Conservation (phyloP, 2,888 invertebrate genomes). For the Anthophora plumipes region DNA sequence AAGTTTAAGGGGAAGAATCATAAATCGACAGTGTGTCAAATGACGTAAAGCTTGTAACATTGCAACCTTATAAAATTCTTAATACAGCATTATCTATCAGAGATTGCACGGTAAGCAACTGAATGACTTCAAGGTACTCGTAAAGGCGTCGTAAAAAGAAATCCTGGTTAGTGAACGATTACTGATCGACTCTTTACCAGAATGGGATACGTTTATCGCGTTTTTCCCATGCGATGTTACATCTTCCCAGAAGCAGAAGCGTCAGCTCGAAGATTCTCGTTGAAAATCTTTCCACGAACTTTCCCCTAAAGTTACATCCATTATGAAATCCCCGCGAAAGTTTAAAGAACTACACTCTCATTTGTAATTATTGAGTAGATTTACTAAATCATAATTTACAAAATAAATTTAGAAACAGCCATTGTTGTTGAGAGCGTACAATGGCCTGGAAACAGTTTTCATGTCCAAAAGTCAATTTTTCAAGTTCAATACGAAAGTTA, state of each 20-base stretch:
- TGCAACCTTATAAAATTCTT: constrained; percentile 4
- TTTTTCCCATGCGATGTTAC: neutral
- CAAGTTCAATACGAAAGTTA: too few relatives aligned
- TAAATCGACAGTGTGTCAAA: neutral
- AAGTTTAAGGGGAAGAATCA: neutral
- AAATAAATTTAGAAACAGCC: too few relatives aligned
- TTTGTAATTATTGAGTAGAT: too few relatives aligned
- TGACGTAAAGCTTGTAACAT: neutral
- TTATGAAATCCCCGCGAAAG: neutral
- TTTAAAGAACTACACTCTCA: neutral
- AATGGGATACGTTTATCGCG: neutral
- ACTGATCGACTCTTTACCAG: neutral
- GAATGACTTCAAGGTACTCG: neutral
- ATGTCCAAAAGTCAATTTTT: too few relatives aligned
- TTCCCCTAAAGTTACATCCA: neutral
- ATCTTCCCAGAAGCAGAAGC: neutral
- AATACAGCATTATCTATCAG: neutral
- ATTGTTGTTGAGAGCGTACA: too few relatives aligned
- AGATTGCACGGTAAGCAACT: neutral
- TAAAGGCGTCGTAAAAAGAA: constrained; percentile 19
- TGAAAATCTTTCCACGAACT: neutral
- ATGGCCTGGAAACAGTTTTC: too few relatives aligned
- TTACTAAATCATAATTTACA: too few relatives aligned
- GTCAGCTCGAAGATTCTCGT: neutral
- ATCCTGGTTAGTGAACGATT: neutral